Evolutionary conservation across 1,140 invertebrate species (phyloP).

Genomic region (Brachionus rubens): DNA sequence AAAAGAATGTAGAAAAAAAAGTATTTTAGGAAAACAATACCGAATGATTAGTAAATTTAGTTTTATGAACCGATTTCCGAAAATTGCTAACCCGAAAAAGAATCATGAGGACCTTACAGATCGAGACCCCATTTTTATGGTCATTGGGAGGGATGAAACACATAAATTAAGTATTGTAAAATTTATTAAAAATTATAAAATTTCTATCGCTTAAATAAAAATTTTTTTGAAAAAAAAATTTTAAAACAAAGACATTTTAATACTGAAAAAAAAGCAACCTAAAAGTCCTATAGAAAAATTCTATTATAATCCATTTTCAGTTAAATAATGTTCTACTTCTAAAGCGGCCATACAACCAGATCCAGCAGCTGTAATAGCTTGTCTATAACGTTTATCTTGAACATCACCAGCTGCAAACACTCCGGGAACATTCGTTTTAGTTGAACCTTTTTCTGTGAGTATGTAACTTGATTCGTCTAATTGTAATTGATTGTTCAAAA

Average conservation of each 20-base stretch:
- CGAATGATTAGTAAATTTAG: no score
- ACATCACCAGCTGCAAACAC: conserved; percentile 42
- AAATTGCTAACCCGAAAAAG: no score
- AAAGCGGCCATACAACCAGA: conserved; percentile 26
- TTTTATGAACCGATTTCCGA: no score
- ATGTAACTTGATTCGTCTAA: conserved; percentile 31
- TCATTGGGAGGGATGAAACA: no score
- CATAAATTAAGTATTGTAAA: no score
- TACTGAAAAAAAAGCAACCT: not conserved
- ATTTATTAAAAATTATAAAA: no score
- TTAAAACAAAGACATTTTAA: not conserved
- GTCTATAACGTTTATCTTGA: conserved; percentile 26
- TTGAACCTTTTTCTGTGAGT: conserved; percentile 1
- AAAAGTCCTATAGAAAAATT: not conserved
- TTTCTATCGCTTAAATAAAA: no score
- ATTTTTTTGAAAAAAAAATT: no score
- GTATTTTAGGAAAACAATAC: no score
- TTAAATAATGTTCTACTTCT: conserved; percentile 30
- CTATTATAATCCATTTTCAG: conserved; percentile 17
- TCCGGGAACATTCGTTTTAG: conserved; percentile 17
- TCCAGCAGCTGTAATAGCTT: conserved; percentile 10
- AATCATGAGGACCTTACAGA: no score
- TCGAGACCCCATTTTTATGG: no score
- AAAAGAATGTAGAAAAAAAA: no score
- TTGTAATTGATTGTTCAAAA: conserved; percentile 1